Evolutionary conservation across 2,888 invertebrate species (phyloP).

Genomic region (Drosophila maculinotata): DNA sequence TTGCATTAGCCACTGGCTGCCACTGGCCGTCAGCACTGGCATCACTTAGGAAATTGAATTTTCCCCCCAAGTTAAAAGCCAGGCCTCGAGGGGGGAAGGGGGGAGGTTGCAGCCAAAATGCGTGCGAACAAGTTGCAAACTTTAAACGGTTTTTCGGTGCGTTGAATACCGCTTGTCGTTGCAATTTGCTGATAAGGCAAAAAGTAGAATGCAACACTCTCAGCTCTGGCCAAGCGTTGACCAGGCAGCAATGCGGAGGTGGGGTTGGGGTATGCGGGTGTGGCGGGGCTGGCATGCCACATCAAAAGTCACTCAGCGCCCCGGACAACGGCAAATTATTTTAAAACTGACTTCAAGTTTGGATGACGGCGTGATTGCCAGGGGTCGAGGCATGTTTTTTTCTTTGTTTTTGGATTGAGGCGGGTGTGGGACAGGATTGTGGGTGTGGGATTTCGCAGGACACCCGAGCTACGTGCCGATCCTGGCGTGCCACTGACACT

Average conservation of each 20-base stretch:
- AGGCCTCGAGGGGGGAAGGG: background rate
- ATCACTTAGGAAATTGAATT: slow-evolving; percentile 58
- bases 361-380: slow-evolving; percentile 21
- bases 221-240: slow-evolving; percentile 27
- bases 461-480: slow-evolving; percentile 24
- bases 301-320: slow-evolving; percentile 51
- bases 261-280: no score
- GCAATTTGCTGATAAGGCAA: slow-evolving; percentile 53
- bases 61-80: slow-evolving; percentile 29
- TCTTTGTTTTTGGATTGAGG: background rate
- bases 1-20: slow-evolving; percentile 48
- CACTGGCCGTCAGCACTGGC: no score
- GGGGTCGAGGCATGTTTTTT: background rate
- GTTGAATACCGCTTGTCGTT: slow-evolving; percentile 40
- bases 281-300: slow-evolving; percentile 15
- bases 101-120: slow-evolving; percentile 15
- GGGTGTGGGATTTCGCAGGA: no score
- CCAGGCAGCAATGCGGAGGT: no score
- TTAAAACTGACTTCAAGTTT: slow-evolving; percentile 48
- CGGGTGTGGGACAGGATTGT: no score
- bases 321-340: slow-evolving; percentile 41
- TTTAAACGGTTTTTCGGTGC: slow-evolving; percentile 40
- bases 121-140: slow-evolving; percentile 49
- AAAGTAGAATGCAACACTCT: slow-evolving; percentile 11
- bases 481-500: background rate